Base-by-base conservation (phyloP, 1,140 invertebrate species). In the Lutraria rhynchaena region DNA sequence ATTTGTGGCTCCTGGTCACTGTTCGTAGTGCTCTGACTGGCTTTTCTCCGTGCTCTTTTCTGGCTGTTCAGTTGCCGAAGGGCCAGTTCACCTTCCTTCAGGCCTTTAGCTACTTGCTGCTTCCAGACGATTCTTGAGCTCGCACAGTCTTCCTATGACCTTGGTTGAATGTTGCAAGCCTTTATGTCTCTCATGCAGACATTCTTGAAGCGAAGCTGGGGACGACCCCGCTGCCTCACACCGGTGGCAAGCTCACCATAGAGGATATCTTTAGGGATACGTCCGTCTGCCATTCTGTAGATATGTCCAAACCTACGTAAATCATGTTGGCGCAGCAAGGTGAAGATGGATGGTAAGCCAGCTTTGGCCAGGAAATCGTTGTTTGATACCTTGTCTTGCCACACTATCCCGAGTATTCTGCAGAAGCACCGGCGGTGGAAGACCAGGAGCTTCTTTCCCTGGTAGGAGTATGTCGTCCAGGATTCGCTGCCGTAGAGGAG, bases 351-450 rank as follows among this genome's bases (percentile, higher is more conserved):
- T 4, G 53, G 33, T 17, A 44, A n/a, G 5, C 67, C 46, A 31
- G 67, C 67, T 22, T 33, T 7, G 9, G 13, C n/a, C 24, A 77
- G 61, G 22, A 65, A 31, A 55, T 55, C 13, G 22, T 27, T 57
- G 70, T 85, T 60, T 9, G 81, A 11, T 57, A 83, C 44, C 11
- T 41, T 7, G n/a, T 83, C 61, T n/a, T 77, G 63, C 44, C 82
- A 77, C 9, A 17, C 37, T 13, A 82, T 83, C 24, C 49, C 37
- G 5, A 83, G 35, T 11, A 58, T 24, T 2, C 55, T 22, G n/a
- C 73, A 31, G 5, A 81, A 57, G 35, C 77, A 71, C 5, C 46
- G 46, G 24, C 65, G 41, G 44, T 83, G 74, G 60, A 85, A 86
- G 0, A 31, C 27, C 4, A 85, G 53, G n/a, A 86, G 75, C 31